Evolutionary conservation across 2,797 vertebrate species (phyloP), one percentile per base, ranked within the genome.

Genomic region (Meda fulgida): DNA sequence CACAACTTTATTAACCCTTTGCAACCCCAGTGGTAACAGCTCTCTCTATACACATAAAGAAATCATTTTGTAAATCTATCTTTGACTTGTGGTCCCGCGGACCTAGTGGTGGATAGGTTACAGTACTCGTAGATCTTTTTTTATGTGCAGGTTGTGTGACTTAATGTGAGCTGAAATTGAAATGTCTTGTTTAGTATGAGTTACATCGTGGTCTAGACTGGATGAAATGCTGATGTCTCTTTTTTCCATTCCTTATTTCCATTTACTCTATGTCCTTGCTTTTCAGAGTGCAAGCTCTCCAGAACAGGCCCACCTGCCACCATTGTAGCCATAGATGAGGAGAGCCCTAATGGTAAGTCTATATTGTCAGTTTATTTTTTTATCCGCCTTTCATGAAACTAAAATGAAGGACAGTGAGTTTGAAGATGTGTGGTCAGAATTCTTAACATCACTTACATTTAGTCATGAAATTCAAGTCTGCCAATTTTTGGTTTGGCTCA

Each of bases 261-360:
- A 69, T 77, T 55, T 23, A 70, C 31, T 69, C 21, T 34, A 38
- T 63, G 66, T 80, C 83, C 67, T 46, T 80, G 58, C 38, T 38
- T 84, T 84, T 78, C 93, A 99, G 98, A 99, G 93, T 99, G 98
- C 95, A 99, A 99, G 93, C 94, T 99, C 87, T 97, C 97, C 69
- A 96, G 98, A 71, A 93, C 96, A 48, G 98, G 98, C 81, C 97
- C 98, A 82, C 98, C 98, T 89, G 98, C 98, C 83, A 99, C 98
- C 89, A 99, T 99, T 81, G 97, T 99, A 86, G 96, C 98, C 91
- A 99, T 99, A 38, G 98, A 99, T 46, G 98, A 99, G 93, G 97
- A 98, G 90, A 99, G 98, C 89, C 96, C 95, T 51, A 99, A 99
- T 38, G 98, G 98, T 99, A 95, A 96, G 96, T 95, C 65, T 16